Evolutionary conservation across 2,797 vertebrate genomes (phyloP), one percentile per base, ranked within the genome.

Genomic region (Protosalanx chinensis): DNA sequence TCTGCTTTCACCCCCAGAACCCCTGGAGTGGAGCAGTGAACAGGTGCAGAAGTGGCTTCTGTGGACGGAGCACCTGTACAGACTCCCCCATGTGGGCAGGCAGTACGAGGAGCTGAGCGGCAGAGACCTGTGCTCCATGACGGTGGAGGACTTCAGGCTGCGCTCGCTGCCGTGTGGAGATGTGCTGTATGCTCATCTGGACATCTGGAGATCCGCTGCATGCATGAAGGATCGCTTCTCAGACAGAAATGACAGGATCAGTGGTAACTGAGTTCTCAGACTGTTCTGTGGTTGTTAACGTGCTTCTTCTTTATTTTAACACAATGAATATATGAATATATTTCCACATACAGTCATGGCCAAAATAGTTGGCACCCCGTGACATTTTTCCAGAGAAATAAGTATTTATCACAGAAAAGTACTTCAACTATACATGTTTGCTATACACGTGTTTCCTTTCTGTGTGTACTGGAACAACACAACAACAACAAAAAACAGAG

Each of bases 11-110:
- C 41, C 30, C n/a, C 5, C 72, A 98, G 97, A 98, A 72, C 97
- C 97, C 0, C 82, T 84, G 67, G 93, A 95, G 78, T 98, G 97
- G 97, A 96, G 89, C 84, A 90, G 91, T 0, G 84, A 92, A 15
- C 95, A 98, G 0, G 96, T 97, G 70, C 95, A 98, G 90, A 98
- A 98, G 88, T 98, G 97, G 97, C 92, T 98, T 65, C 88, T 98
- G 65, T 98, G 97, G 97, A 97, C 96, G 0, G 96, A 98, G 73
- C 96, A 98, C 86, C 93, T 97, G 84, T 96, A 98, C 89, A 89
- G 92, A 57, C 92, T 98, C 77, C 94, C 96, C 0, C 93, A 96
- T 4, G 90, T 95, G 30, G 95, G 94, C 72, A 91, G 90, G 2
- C 91, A 93, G 74, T 98, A 98, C 83, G 94, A 95, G 84, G 94